Evolutionary conservation across 53 echinoderm and acorn worm genomes (phyloP), one percentile per base, ranked within the genome.

Genomic region (Echinarachnius parma): DNA sequence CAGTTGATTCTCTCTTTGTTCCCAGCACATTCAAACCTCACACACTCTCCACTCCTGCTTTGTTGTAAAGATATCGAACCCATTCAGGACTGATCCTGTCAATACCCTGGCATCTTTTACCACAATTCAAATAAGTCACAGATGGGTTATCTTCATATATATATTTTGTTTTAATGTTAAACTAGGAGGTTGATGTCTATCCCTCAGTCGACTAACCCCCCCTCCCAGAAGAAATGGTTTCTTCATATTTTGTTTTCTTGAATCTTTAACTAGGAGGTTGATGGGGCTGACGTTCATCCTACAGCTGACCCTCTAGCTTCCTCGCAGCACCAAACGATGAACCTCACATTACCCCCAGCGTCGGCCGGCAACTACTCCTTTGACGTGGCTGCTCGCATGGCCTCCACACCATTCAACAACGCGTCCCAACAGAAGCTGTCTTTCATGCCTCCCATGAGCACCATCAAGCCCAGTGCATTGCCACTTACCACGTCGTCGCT

Each of bases 341-440:
- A 65, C 29, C 22, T 52, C 21, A 68, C 68, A 31, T 31, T 68
- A 23, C 31, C 50, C 10, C 20, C 29, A 0, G 29, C 74, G 5
- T 34, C 63, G 56, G 77, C 61, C 42, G 70, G 31, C 31, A 87
- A 58, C 78, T 78, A 39, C 45, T 86, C 89, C 62, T 94, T 94
- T 57, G 81, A 81, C 27, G 83, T 69, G 0, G 86, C 86, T 31
- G 83, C 94, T 68, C 86, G 89, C 45, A 94, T 94, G 94, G 93
- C 86, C 18, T 94, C 94, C 54, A 94, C 94, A 0, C 94, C 94
- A 28, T 94, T 86, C 82, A 83, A 83, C 79, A 45, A 66, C 31
- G 44, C 77, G 13, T 76, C 82, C 35, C 64, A 61, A 9, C 74
- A 77, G 24, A 72, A 80, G 46, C 85, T 69, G 10, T 81, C 89